Conservation (phyloP, 2,888 invertebrate genomes). For the Cerceris rybyensis region DNA sequence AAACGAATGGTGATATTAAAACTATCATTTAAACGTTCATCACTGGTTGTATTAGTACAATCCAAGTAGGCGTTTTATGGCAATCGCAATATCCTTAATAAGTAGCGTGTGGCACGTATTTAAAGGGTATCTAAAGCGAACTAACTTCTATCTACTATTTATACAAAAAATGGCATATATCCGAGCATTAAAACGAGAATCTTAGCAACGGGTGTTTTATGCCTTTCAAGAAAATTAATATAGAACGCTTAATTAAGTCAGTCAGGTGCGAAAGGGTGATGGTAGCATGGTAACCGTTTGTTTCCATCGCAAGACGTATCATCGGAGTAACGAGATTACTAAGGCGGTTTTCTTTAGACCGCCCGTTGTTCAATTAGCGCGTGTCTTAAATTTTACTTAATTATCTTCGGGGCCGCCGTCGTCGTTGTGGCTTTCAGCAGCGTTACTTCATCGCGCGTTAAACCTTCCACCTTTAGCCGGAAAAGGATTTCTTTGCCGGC, state of each 20-base stretch:
- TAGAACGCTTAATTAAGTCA: neutral
- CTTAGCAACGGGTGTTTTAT: neutral
- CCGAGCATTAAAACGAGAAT: neutral
- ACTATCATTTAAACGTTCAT: conserved; percentile 1
- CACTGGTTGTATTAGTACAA: neutral
- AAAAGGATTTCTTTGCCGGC: conserved; percentile 6
- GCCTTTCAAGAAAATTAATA: neutral
- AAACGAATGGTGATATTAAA: conserved; percentile 36
- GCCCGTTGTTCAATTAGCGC: no score
- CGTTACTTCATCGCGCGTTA: conserved; percentile 2
- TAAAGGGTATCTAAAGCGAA: no score
- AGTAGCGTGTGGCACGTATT: no score
- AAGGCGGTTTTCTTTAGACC: no score
- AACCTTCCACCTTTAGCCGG: neutral
- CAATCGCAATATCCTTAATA: conserved; percentile 10
- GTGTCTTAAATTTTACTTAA: neutral
- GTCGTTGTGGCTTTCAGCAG: neutral
- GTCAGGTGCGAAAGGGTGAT: neutral
- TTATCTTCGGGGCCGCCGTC: neutral
- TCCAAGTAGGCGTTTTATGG: conserved; percentile 39
- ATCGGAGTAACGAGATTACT: neutral
- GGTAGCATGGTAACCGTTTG: neutral
- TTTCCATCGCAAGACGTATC: neutral
- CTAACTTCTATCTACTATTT: no score
- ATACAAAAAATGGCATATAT: neutral